Percentiles rank a stretch among this genome's conserved stretches.
phyloP scores from a whole-genome alignment of 2,797 vertebrate species.

The Gallinago solitaria region DNA sequence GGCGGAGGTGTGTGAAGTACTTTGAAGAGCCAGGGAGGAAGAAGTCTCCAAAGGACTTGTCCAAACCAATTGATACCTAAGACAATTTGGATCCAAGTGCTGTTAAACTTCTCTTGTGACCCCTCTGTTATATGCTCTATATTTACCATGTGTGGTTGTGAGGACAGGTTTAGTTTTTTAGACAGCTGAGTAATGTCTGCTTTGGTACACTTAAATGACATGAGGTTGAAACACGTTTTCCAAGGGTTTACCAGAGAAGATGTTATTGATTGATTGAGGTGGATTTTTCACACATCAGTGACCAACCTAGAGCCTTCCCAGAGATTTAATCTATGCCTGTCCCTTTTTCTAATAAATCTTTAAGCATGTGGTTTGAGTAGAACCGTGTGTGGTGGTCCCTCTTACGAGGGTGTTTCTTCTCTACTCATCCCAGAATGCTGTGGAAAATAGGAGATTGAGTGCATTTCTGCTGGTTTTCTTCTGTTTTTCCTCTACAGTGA shows the following conservation, averaged over 20 bases:
- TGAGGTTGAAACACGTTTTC: not conserved
- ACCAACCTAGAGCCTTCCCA: not conserved
- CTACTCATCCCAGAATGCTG: not conserved
- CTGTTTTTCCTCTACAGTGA: not conserved
- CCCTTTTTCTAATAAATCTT: not conserved
- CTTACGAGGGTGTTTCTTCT: not conserved
- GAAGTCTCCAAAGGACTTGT: not conserved
- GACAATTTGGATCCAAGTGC: not conserved
- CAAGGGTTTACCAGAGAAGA: not conserved
- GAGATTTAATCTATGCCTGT: not conserved
- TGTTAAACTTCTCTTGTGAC: accelerated
- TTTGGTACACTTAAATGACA: not conserved
- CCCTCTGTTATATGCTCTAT: not conserved
- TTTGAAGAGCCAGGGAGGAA: not conserved
- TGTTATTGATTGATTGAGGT: not conserved
- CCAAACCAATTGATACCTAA: not conserved
- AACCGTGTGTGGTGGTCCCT: accelerated
- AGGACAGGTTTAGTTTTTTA: not conserved
- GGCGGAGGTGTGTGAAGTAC: not conserved
- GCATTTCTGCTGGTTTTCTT: not conserved
- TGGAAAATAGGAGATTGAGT: not conserved
- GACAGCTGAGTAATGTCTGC: not conserved
- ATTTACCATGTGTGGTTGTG: not conserved
- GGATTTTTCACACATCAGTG: not conserved
- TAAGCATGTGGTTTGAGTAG: not conserved